Evolutionary conservation across 2,113 vertebrate genomes (phyloP).

Genomic region (Lamprologus callipterus): DNA sequence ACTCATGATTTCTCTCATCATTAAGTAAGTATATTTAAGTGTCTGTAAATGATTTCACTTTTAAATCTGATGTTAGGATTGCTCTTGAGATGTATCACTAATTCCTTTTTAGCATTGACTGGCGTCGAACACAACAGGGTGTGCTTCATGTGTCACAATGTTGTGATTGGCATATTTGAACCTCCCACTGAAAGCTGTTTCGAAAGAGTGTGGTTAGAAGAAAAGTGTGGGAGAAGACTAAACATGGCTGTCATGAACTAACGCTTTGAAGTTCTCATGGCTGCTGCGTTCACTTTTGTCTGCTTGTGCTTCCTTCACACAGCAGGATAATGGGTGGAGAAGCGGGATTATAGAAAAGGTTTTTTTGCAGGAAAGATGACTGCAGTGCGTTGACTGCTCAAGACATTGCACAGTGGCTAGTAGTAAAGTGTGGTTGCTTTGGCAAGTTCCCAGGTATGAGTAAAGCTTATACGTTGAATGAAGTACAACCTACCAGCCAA

Average conservation of each 20-base stretch:
- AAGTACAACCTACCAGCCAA: background rate
- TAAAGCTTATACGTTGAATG: background rate
- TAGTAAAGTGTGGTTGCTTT: background rate
- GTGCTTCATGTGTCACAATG: constrained; percentile 17
- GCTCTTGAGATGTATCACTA: background rate
- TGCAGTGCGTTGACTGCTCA: background rate
- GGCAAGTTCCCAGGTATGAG: background rate
- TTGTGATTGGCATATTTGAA: constrained; percentile 21
- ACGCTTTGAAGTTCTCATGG: background rate
- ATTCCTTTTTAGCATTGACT: background rate
- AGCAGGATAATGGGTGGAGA: background rate
- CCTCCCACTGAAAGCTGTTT: constrained; percentile 32
- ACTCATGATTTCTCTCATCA: background rate
- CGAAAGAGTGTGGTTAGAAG: constrained; percentile 9
- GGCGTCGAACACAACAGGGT: background rate
- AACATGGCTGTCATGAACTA: background rate
- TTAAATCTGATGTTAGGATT: background rate
- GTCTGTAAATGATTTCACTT: background rate
- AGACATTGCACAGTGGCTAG: background rate
- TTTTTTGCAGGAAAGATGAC: background rate
- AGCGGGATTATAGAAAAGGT: background rate
- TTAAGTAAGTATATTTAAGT: background rate
- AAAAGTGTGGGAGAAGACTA: background rate
- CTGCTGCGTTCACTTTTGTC: background rate
- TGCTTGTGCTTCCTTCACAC: background rate